Evolutionary conservation across 2,113 vertebrate genomes (phyloP), one percentile per base, ranked within the genome.

Genomic region (Aegithalos caudatus): DNA sequence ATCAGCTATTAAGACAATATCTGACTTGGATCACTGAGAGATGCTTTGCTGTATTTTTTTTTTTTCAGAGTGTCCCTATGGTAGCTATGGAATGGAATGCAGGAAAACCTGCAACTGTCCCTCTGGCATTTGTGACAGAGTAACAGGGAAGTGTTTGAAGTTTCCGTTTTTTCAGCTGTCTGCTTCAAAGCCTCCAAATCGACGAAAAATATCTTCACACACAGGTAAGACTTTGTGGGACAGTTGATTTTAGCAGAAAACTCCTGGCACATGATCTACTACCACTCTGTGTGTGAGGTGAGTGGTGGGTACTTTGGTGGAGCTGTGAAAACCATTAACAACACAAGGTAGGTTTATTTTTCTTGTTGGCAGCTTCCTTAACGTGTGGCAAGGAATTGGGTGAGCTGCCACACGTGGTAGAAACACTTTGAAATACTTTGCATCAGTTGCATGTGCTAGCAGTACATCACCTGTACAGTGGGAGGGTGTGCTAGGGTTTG

Each of bases 61-160:
- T 66, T 91, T 72, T 93, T 29, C 98, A 99, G 99, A 99, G n/a
- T 99, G 99, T 84, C 97, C 97, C 17, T 99, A 98, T 3, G 99
- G 99, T 79, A 99, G 98, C 64, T 99, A 98, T 4, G 99, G 99
- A 62, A 90, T 99, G 57, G 99, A 99, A 84, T 99, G 99, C 97
- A 98, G 98, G 79, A 98, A 99, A 96, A 98, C 95, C 4, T 99
- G 99, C 98, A 98, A 94, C 89, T 99, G 99, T 94, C 98, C 98
- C n/a, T 98, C 97, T 10, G 98, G 99, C 92, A 98, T 99, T 57
- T 99, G 99, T 97, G 99, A 99, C 98, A 98, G 98, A 92, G 98
- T 98, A 96, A 99, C 98, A 0, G 99, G 99, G 18, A 98, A 98
- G 62, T 99, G 99, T 91, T 90, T 99, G 93, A 99, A 98, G 79